Evolutionary conservation across 2,113 vertebrate species (phyloP).

Genomic region (Heliornis fulica): DNA sequence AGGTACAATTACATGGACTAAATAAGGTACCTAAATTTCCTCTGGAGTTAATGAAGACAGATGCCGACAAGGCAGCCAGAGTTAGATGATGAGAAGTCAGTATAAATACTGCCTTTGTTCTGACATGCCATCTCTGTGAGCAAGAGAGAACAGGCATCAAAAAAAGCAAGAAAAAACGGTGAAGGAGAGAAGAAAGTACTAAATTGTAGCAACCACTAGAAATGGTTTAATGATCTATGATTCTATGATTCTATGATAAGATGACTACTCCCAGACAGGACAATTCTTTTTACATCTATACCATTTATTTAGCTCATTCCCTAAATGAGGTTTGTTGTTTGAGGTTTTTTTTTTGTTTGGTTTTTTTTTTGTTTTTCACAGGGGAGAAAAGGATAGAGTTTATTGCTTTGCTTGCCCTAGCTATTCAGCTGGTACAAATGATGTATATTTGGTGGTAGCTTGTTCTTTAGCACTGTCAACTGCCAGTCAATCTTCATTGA

Average conservation of each 20-base stretch:
- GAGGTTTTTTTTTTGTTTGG: no score
- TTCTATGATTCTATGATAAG: no score
- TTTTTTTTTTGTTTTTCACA: background rate
- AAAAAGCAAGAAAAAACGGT: background rate
- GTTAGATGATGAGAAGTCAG: background rate
- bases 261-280: background rate
- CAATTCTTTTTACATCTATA: background rate
- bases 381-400: background rate
- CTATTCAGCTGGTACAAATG: conserved; percentile 13
- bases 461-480: conserved; percentile 50
- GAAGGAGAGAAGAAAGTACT: background rate
- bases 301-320: background rate
- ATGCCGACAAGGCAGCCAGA: rapidly evolving
- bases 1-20: background rate
- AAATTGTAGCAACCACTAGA: background rate
- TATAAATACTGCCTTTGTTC: background rate
- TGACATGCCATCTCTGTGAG: background rate
- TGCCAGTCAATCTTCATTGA: conserved; percentile 37
- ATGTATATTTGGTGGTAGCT: background rate
- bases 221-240: background rate
- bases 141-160: background rate
- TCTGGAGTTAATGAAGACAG: background rate
- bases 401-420: conserved; percentile 11
- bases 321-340: background rate
- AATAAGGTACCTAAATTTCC: background rate